phyloP scores from a whole-genome alignment of 1,140 invertebrate species.

The Frieseomelitta varia region DNA sequence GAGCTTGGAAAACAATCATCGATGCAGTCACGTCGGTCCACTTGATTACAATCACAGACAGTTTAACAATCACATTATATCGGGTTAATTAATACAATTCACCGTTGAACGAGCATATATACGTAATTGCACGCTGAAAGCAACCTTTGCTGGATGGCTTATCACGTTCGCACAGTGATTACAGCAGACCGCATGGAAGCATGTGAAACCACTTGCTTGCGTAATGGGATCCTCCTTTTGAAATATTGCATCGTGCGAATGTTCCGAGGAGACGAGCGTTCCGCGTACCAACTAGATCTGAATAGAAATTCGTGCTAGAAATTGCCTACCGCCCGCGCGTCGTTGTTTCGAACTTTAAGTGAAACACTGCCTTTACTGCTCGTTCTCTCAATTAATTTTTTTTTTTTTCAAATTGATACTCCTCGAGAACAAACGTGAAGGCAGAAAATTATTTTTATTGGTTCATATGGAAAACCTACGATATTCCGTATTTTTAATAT shows the following conservation, averaged over 20 bases:
- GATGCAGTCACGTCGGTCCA: not conserved
- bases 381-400: not conserved
- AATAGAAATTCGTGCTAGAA: not conserved
- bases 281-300: not conserved
- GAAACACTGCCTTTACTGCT: not conserved
- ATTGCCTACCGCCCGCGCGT: not conserved
- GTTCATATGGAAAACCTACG: too few relatives aligned
- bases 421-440: too few relatives aligned
- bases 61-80: slow-evolving; percentile 21
- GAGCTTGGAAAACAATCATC: not conserved
- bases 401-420: not conserved
- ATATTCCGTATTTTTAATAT: not conserved
- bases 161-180: slow-evolving; percentile 33
- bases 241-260: slow-evolving; percentile 35
- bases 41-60: not conserved
- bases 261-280: not conserved
- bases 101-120: not conserved
- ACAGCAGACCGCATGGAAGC: slow-evolving; percentile 4
- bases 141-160: slow-evolving; percentile 20
- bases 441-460: too few relatives aligned
- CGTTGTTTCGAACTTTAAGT: too few relatives aligned
- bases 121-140: slow-evolving; percentile 11
- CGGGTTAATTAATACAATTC: slow-evolving; percentile 44
- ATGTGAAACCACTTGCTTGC: slow-evolving; percentile 36
- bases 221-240: slow-evolving; percentile 34